Evolutionary conservation across 2,888 invertebrate genomes (phyloP), one percentile per base, ranked within the genome.

Genomic region (Piscicola geometra): DNA sequence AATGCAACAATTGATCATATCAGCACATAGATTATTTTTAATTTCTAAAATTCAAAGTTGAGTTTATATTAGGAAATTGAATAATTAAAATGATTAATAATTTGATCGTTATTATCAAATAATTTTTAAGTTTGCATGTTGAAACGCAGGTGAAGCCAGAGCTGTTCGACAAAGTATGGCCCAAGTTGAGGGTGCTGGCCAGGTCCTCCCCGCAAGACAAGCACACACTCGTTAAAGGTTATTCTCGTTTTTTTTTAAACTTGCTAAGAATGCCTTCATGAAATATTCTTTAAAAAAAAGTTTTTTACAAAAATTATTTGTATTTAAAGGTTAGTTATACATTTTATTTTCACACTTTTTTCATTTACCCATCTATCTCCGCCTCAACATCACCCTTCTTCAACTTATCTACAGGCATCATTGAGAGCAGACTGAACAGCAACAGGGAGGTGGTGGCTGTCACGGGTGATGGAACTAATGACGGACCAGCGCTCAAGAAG

Each of bases 151-250:
- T 95, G 67, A 92, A 93, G 85, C 97, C 97, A 86, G 91, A 93
- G 83, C 88, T 96, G 69, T 84, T 99, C 77, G 98, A 99, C 87
- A 93, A 94, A 87, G 92, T 98, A 77, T 98, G 98, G 98, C 97
- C 98, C 78, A 92, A 92, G 83, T 88, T 99, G 79, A 90, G 97
- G 78, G 98, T 99, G 77, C 87, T 99, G 80, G 98, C 98, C 21
- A 90, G 98, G 21, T 98, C 98, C 3, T 98, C 97, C 28, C 98
- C 99, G 30, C 94, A 94, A 0, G 98, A 98, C 97, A 99, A 99
- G 86, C 99, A 97, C 87, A 93, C 92, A 12, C 89, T 99, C 32
- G 98, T 99, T 21, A 97, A 96, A 87, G 98, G 67, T 67, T 28
- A 64, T 5, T 3, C 35, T 67, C 15, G 9, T 28, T 25, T 18